Evolutionary conservation across 2,888 invertebrate species (phyloP).

Genomic region (Netelia fuscicornis): DNA sequence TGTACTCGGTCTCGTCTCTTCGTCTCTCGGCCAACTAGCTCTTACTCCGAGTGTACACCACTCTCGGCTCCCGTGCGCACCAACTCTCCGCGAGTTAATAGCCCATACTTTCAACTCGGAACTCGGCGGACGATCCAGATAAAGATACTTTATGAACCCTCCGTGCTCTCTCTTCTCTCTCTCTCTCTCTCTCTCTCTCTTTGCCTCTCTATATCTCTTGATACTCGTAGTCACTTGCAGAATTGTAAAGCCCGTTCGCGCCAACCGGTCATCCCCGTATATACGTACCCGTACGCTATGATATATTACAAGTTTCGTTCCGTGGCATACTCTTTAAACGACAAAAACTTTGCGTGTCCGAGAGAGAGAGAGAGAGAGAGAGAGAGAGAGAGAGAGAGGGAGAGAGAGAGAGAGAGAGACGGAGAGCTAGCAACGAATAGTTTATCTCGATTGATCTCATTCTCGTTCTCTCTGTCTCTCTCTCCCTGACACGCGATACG

Average conservation of each 20-base stretch:
- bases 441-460: constrained; percentile 26
- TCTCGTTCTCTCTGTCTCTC: neutral
- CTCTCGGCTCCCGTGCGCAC: constrained; percentile 12
- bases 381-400: neutral
- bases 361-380: neutral
- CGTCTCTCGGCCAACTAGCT: constrained; percentile 13
- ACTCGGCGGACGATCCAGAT: constrained; percentile 76
- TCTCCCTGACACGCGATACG: neutral
- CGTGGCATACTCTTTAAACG: neutral
- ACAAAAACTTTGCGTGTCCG: neutral
- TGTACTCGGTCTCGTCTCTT: constrained; percentile 17
- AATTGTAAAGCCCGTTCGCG: constrained; percentile 28
- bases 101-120: constrained; percentile 76
- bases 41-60: constrained; percentile 8
- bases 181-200: constrained; percentile 37
- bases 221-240: constrained; percentile 56
- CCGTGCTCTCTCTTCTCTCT: constrained; percentile 37
- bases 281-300: neutral
- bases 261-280: neutral
- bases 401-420: neutral
- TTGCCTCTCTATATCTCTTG: constrained; percentile 41
- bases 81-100: constrained; percentile 75
- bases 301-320: constrained; percentile 10
- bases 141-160: constrained; percentile 77
- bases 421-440: neutral